Evolutionary conservation across 2,797 vertebrate genomes (phyloP), one percentile per base, ranked within the genome.

Genomic region (Podarcis siculus): DNA sequence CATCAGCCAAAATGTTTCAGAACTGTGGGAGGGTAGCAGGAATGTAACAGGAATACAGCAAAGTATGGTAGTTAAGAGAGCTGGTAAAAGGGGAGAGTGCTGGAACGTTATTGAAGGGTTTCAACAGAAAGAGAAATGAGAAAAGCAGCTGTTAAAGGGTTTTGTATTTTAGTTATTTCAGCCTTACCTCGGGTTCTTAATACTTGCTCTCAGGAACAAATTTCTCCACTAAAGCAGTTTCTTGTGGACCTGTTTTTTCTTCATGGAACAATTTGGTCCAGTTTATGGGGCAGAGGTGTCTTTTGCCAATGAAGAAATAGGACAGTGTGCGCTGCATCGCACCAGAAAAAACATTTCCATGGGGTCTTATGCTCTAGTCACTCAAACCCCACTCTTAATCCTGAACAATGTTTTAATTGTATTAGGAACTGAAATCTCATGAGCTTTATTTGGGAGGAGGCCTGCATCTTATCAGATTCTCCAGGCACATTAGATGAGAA

Each of bases 151-250:
- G 82, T 90, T 84, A 87, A 83, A 81, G 77, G 82, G 32, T 67
- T 80, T 55, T 84, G 76, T 80, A 37, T 76, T 84, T 82, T 86
- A 84, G 78, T 90, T 87, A 42, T 87, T 90, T 87, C 82, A 90
- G 78, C 86, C 89, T 90, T 90, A 87, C 89, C 89, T 81, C 77
- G 61, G 55, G 69, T 82, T 89, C 79, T 89, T 81, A 89, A 89
- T 77, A 89, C 45, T 82, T 89, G 71, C 42, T 82, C 77, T 81
- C 80, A 58, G 82, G 78, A 84, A 87, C 71, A 90, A 81, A 87
- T 80, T 69, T 87, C 89, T 87, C 85, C 86, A 80, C 89, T 87
- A 90, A 87, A 84, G 71, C 21, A 80, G 82, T 84, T 80, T 84
- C 86, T 69, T 90, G 82, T 80, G 82, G 86, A 79, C 13, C 42